phyloP scores from a whole-genome alignment of 53 echinoderm and acorn worm genomes.

The Antedon mediterranea region DNA sequence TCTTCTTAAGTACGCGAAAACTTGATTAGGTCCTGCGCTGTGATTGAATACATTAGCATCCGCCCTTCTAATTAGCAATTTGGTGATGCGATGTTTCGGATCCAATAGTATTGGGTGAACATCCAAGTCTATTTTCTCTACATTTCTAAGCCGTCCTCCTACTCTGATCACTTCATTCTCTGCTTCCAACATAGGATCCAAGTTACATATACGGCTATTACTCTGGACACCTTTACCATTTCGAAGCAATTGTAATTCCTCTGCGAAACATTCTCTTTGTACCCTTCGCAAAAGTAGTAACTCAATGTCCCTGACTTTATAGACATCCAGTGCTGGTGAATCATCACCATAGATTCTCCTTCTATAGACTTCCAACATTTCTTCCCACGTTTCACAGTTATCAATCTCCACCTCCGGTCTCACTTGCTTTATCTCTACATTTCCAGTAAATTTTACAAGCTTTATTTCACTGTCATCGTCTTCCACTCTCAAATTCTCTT shows the following conservation, averaged over 20 bases:
- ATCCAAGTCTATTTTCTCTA: not conserved
- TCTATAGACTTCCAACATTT: not conserved
- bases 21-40: conserved; percentile 16
- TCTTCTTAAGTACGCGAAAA: conserved; percentile 11
- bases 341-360: too few relatives aligned
- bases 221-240: not conserved
- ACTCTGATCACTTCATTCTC: not conserved
- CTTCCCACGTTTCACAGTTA: conserved; percentile 11
- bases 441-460: not conserved
- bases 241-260: not conserved
- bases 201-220: too few relatives aligned
- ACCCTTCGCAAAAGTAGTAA: not conserved
- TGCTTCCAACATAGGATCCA: not conserved
- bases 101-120: conserved; percentile 5
- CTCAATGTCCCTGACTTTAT: conserved; percentile 1
- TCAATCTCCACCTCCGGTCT: conserved; percentile 2
- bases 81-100: conserved; percentile 23
- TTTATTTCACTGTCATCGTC: not conserved
- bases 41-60: conserved; percentile 12
- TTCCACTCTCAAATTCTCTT: not conserved
- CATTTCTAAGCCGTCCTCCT: conserved; percentile 3
- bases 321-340: too few relatives aligned
- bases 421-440: conserved; percentile 6
- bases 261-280: not conserved
- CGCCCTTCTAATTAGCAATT: conserved; percentile 5